Base-by-base conservation (phyloP, 64 coral and sea anemone genomes). In the Dendronephthya gigantea region DNA sequence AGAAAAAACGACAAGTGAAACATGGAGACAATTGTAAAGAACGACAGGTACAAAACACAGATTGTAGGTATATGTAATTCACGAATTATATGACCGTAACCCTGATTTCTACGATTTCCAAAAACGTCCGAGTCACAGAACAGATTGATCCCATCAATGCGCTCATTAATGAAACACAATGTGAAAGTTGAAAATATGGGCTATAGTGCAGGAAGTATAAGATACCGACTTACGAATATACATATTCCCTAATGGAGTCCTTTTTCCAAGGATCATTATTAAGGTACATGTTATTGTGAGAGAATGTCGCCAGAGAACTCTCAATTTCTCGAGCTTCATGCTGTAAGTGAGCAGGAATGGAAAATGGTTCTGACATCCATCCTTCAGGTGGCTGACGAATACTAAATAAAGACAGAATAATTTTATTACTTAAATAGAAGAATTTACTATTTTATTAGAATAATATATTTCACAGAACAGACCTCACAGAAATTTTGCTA, bases 301-400 rank as follows among this genome's bases (percentile, higher is more conserved):
- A 2, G 72, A 34, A 34, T 33, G 72, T 79, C 12, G 72, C 72
- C 72, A 79, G 37, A 79, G 72, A 79, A 79, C 36, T 39, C 36
- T 79, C 72, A 79, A 79, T 79, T 34, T 79, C 72, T 36, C 72
- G 72, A 36, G 72, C 72, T 36, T 79, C 72, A 39, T 79, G 19
- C 29, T 79, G 72, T 39, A 79, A 79, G 36, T 79, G 72, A 79
- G 29, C 25, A 35, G 72, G 72, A 79, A 79, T 79, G 37, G 36
- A 36, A 33, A 79, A 79, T 15, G 72, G 72, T 17, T 79, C 36
- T 34, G 30, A 34, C 30, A 36, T 79, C 72, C 72, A 79, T 36
- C 72, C 72, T 36, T 34, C 32, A 79, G 72, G 72, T 79, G 72
- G 72, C 17, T 79, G 19, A 16, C 72, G 72, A 9, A 33, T 79